Percentiles rank a stretch among this genome's conserved stretches.
phyloP scores from a whole-genome alignment of 1,140 invertebrate species.

The Melitaea cinxia region DNA sequence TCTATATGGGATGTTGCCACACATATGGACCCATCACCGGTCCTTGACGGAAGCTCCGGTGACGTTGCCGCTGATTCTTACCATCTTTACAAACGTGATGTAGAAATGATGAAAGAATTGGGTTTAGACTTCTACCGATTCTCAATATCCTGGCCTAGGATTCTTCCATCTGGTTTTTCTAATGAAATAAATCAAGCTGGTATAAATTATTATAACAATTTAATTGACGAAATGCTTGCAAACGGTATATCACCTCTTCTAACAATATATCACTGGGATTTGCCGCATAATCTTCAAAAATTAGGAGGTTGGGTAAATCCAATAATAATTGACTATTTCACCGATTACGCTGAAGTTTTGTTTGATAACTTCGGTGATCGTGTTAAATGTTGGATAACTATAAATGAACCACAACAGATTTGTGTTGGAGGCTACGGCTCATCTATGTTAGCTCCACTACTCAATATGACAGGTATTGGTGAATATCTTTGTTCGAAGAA shows the following conservation, averaged over 20 bases:
- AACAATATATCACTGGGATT: constrained; percentile 86
- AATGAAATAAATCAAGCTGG: constrained; percentile 82
- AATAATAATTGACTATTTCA: constrained; percentile 83
- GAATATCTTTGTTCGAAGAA: constrained; percentile 76
- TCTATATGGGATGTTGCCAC: constrained; percentile 47
- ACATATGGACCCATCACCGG: constrained; percentile 69
- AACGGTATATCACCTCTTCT: constrained; percentile 82
- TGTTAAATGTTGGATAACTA: constrained; percentile 85
- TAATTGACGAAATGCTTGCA: constrained; percentile 83
- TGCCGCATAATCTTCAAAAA: constrained; percentile 83
- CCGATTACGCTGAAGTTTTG: constrained; percentile 83
- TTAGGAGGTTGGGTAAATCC: constrained; percentile 85
- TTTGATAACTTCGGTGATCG: constrained; percentile 84
- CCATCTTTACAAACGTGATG: constrained; percentile 71
- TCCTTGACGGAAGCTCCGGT: constrained; percentile 80
- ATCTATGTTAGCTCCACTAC: constrained; percentile 70
- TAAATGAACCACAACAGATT: constrained; percentile 85
- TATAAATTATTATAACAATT: constrained; percentile 84
- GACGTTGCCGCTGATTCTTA: constrained; percentile 65
- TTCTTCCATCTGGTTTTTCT: constrained; percentile 83
- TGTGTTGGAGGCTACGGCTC: constrained; percentile 82
- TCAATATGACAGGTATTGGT: constrained; percentile 74
- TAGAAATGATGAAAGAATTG: constrained; percentile 79
- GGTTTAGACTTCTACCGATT: constrained; percentile 83
- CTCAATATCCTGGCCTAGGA: constrained; percentile 85